Percentiles rank a stretch among this genome's conserved stretches.
These are phyloP conservation scores for Mellivora capensis DNA, from an alignment of 2,113 vertebrate genomes.

Conservation along the genomic window DNA sequence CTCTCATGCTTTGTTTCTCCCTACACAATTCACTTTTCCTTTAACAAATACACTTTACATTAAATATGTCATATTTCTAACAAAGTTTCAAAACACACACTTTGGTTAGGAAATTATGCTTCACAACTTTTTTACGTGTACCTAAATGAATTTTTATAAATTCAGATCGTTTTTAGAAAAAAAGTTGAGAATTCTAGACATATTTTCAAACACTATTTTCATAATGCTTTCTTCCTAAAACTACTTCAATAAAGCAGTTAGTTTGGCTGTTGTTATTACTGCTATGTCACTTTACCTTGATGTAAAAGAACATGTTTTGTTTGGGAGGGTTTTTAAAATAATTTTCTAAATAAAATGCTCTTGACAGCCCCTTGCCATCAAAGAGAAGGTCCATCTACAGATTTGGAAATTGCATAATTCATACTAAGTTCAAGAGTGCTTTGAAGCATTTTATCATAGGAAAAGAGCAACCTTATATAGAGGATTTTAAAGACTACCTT, in stretches of 20 bases:
- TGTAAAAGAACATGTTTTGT: background rate
- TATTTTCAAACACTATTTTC: background rate
- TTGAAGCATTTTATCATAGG: background rate
- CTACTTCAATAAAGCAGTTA: background rate
- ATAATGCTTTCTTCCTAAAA: background rate
- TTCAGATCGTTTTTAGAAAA: background rate
- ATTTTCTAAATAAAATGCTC: background rate
- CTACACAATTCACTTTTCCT: too few species aligned
- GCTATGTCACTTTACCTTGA: background rate
- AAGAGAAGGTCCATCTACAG: background rate
- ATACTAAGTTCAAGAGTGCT: conserved; percentile 5
- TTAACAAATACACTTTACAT: background rate
- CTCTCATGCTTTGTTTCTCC: too few species aligned
- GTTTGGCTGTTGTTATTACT: background rate
- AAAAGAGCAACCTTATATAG: background rate
- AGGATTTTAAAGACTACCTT: background rate
- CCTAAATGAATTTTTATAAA: background rate
- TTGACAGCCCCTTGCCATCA: background rate
- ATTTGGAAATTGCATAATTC: background rate
- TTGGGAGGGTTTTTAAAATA: background rate
- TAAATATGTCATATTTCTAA: background rate
- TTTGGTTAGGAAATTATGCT: background rate
- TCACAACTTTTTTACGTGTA: background rate
- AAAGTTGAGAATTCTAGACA: background rate
- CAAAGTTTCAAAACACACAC: background rate